Conservation (phyloP, 2,797 vertebrate species). For the Pteropus rufus region DNA sequence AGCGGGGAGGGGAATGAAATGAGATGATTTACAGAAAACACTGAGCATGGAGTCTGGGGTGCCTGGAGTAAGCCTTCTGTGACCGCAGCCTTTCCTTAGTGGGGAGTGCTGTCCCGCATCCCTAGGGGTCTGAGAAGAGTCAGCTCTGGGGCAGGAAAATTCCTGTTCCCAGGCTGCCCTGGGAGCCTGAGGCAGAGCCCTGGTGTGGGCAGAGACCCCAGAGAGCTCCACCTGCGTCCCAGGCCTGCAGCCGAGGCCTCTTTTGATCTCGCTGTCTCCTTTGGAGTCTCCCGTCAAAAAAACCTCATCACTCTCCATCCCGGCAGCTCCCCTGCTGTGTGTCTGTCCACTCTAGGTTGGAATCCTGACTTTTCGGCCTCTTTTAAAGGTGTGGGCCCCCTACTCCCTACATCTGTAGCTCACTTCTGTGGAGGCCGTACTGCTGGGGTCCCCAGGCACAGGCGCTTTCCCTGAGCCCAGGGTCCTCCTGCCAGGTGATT, state of each 20-base stretch:
- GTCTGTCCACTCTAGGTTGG: not conserved
- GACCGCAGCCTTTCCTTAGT: accelerated
- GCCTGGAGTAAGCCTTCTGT: not conserved
- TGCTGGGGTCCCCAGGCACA: not conserved
- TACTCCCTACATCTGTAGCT: not conserved
- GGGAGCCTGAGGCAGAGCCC: not conserved
- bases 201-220: not conserved
- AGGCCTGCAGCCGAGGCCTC: not conserved
- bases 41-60: not conserved
- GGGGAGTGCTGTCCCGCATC: not conserved
- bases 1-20: not conserved
- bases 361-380: not conserved
- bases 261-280: not conserved
- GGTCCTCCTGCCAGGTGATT: not conserved
- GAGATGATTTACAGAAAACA: too few relatives aligned
- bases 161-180: not conserved
- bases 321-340: not conserved
- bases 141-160: not conserved
- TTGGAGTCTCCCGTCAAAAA: not conserved
- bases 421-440: accelerated
- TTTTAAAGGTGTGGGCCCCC: not conserved
- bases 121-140: not conserved
- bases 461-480: not conserved
- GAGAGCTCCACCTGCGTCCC: accelerated
- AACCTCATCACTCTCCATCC: not conserved